A percentile compares a stretch with the other conserved stretches of the same genome.
These are phyloP conservation scores for Lepidocolaptes lacrymiger DNA, from an alignment of 2,797 vertebrate species.

Conservation along the genomic window DNA sequence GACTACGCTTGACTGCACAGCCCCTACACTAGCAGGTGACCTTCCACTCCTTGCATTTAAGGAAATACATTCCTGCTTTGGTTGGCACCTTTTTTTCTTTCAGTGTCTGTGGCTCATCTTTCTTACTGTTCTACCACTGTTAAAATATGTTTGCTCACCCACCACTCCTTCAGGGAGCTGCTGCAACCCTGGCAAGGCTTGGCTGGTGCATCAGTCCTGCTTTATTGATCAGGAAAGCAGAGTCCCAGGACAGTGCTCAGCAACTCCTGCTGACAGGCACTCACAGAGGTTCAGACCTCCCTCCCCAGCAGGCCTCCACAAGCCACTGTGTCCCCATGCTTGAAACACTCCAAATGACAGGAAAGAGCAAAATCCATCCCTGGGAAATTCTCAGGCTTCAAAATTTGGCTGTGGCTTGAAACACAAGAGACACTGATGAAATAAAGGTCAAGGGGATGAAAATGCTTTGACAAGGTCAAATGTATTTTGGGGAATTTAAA, in stretches of 20 bases:
- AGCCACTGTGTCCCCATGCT: fast-evolving
- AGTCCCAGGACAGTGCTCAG: not conserved
- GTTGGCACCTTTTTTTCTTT: not conserved
- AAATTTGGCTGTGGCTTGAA: not conserved
- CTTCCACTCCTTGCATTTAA: not conserved
- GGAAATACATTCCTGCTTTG: not conserved
- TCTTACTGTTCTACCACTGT: not conserved
- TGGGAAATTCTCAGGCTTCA: not conserved
- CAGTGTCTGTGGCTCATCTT: not conserved
- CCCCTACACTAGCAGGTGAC: not conserved
- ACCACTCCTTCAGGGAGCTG: not conserved
- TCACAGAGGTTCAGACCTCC: not conserved
- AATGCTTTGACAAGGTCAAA: not conserved
- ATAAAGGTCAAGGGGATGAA: not conserved
- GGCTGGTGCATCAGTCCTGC: not conserved
- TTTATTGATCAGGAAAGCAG: not conserved
- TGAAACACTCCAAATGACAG: not conserved
- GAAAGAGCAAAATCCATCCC: not conserved
- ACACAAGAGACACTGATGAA: not conserved
- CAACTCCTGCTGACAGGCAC: not conserved
- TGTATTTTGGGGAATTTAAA: not conserved
- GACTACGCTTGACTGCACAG: not conserved
- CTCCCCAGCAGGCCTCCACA: not conserved
- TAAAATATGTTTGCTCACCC: not conserved
- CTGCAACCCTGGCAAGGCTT: not conserved